A percentile compares a stretch with the other conserved stretches of the same genome.
These are phyloP conservation scores for Hoplodrina blanda DNA, from an alignment of 2,888 invertebrate genomes.

Conservation along the genomic window DNA sequence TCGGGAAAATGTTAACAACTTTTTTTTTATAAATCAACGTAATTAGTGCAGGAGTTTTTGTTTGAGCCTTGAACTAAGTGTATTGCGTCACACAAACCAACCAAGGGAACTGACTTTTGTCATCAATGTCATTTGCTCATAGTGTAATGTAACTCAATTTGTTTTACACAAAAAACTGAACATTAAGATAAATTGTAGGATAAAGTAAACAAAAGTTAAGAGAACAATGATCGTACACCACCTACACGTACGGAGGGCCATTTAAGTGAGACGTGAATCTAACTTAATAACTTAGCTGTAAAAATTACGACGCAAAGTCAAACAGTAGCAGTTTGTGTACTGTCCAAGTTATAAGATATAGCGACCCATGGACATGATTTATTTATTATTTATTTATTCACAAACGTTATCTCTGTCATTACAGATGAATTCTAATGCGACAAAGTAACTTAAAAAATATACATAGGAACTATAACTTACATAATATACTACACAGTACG, in stretches of 20 bases:
- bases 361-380: slow-evolving; percentile 8
- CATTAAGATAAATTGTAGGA: slow-evolving; percentile 35
- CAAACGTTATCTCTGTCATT: no score
- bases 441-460: no score
- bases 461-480: no score
- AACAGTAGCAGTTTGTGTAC: slow-evolving; percentile 55
- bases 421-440: no score
- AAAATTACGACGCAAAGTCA: slow-evolving; percentile 56
- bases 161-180: background rate
- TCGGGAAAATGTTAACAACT: no score
- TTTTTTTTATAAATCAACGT: no score
- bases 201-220: slow-evolving; percentile 17
- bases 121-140: slow-evolving; percentile 21
- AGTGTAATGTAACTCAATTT: background rate
- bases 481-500: no score
- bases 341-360: slow-evolving; percentile 3
- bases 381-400: no score
- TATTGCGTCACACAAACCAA: no score
- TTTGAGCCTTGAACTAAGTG: no score
- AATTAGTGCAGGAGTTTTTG: no score
- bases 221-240: slow-evolving; percentile 32
- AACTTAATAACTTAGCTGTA: slow-evolving; percentile 62
- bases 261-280: slow-evolving; percentile 55
- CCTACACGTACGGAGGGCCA: slow-evolving; percentile 32
- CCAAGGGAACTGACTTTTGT: background rate